Conservation (phyloP, 2,797 vertebrate species). For the Pogonophryne albipinna region DNA sequence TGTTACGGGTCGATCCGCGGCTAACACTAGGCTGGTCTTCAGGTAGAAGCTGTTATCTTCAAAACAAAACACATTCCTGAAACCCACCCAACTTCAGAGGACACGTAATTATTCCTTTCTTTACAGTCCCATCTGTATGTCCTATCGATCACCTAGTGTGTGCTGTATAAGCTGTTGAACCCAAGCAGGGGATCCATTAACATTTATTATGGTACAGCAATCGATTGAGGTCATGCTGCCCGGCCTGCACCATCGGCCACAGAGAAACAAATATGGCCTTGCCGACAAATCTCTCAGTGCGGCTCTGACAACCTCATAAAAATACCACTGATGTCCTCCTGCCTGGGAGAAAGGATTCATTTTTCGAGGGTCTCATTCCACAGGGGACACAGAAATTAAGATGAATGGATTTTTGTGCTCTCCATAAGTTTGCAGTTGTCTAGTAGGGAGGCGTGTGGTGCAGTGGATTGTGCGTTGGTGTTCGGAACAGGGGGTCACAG, state of each 20-base stretch:
- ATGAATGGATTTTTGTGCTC: slow-evolving; percentile 46
- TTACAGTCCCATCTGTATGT: slow-evolving; percentile 54
- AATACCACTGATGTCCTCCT: slow-evolving; percentile 60
- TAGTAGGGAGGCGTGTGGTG: too few relatives aligned
- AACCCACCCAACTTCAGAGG: background rate
- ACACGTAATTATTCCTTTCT: slow-evolving; percentile 48
- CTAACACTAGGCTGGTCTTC: background rate
- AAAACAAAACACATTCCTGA: background rate
- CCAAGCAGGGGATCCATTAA: slow-evolving; percentile 42
- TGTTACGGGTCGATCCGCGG: too few relatives aligned
- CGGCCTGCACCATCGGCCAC: slow-evolving; percentile 30
- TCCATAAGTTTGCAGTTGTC: slow-evolving; percentile 26
- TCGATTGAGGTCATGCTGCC: slow-evolving; percentile 52
- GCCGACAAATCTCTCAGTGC: slow-evolving; percentile 58
- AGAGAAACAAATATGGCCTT: slow-evolving; percentile 61
- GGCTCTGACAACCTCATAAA: slow-evolving; percentile 57
- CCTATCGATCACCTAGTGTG: slow-evolving; percentile 53
- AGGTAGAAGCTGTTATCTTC: slow-evolving; percentile 1
- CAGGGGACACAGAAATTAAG: slow-evolving; percentile 43
- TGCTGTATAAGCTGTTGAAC: slow-evolving; percentile 62
- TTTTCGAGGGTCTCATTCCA: slow-evolving; percentile 51
- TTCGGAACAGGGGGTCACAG: too few relatives aligned
- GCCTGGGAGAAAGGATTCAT: slow-evolving; percentile 48
- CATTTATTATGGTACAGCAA: slow-evolving; percentile 48
- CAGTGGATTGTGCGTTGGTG: too few relatives aligned